These are phyloP conservation scores for Oryctes rhinoceros DNA, from an alignment of 1,140 invertebrate species.

Conservation along the genomic window DNA sequence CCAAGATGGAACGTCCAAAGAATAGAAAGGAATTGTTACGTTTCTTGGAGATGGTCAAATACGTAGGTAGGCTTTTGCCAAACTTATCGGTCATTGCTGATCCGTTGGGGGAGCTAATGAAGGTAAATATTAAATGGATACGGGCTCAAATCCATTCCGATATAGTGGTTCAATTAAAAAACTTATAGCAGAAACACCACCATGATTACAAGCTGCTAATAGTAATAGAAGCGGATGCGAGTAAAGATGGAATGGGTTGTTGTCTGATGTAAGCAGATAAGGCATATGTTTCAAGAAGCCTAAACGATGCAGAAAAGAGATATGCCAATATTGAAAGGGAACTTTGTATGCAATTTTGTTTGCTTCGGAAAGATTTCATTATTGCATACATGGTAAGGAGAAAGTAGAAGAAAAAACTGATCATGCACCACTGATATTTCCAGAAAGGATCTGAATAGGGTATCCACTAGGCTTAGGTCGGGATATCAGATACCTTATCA, in stretches of 20 bases:
- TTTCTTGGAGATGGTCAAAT: constrained; percentile 33
- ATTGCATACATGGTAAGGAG: constrained; percentile 54
- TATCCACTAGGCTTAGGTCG: neutral
- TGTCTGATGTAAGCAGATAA: constrained; percentile 56
- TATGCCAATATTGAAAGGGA: constrained; percentile 63
- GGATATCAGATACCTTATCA: neutral
- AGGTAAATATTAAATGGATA: constrained; percentile 48
- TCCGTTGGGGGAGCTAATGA: constrained; percentile 49
- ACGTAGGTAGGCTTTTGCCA: constrained; percentile 44
- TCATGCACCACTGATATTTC: constrained; percentile 55
- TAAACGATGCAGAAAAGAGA: constrained; percentile 38
- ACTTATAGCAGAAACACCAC: neutral
- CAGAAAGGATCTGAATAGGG: constrained; percentile 25
- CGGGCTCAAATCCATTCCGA: constrained; percentile 47
- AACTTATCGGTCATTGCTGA: constrained; percentile 44
- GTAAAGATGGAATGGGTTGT: constrained; percentile 55
- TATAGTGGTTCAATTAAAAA: constrained; percentile 8
- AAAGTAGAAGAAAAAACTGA: constrained; percentile 57
- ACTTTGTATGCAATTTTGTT: constrained; percentile 59
- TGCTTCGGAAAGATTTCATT: constrained; percentile 58
- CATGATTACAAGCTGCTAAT: constrained; percentile 50
- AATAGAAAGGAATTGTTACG: constrained; percentile 51
- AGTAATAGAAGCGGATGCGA: constrained; percentile 54
- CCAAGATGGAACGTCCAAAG: constrained; percentile 47
- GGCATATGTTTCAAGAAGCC: constrained; percentile 56